These are phyloP conservation scores for Corvus cornix DNA, from an alignment of 2,113 vertebrate species.

Conservation along the genomic window DNA sequence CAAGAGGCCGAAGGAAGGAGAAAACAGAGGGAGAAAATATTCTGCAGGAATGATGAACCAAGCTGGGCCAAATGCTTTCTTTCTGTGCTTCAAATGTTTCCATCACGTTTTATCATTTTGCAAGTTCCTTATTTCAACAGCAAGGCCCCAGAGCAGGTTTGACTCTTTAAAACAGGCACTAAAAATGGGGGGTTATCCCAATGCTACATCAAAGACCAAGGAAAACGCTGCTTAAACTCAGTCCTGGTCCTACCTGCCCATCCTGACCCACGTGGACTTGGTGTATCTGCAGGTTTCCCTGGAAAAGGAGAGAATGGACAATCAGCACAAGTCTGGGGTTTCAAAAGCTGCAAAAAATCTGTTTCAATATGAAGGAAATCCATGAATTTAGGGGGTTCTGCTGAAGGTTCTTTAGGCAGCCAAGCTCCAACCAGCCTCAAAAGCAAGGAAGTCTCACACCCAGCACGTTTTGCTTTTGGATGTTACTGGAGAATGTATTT, in stretches of 20 bases:
- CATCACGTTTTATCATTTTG: neutral
- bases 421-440: neutral
- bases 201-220: neutral
- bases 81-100: neutral
- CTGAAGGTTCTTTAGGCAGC: neutral
- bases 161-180: neutral
- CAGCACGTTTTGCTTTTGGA: neutral
- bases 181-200: neutral
- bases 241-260: conserved; percentile 86
- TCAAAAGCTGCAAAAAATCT: neutral
- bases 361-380: neutral
- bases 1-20: neutral
- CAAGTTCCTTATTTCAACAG: neutral
- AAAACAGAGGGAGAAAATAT: neutral
- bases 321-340: neutral
- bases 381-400: neutral
- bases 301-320: conserved; percentile 31
- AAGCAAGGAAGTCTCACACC: neutral
- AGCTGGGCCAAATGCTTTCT: neutral
- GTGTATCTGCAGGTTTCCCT: conserved; percentile 98
- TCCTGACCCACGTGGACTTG: conserved; percentile 95
- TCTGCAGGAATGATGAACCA: neutral
- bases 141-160: neutral
- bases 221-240: neutral
- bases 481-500: neutral